A percentile compares a stretch with the other conserved stretches of the same genome.
These are phyloP conservation scores for Perizoma flavofasciatum DNA, from an alignment of 2,888 invertebrate genomes.

Conservation along the genomic window DNA sequence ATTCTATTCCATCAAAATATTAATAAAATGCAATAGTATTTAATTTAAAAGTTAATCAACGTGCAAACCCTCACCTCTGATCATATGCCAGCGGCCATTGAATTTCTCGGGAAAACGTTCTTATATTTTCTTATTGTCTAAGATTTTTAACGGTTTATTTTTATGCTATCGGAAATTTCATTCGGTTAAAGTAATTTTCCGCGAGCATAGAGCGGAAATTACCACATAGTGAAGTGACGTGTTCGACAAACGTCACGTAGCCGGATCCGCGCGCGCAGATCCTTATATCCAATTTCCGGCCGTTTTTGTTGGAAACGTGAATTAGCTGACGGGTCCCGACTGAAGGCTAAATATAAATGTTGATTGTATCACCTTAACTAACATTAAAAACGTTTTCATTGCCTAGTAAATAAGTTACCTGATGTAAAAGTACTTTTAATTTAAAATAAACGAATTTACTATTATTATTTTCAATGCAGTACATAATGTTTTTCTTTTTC, in stretches of 20 bases:
- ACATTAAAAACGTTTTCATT: not conserved
- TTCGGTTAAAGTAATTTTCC: constrained; percentile 83
- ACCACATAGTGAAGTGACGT: constrained; percentile 83
- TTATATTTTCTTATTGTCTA: constrained; percentile 49
- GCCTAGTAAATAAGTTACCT: too few species aligned
- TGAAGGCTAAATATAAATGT: constrained; percentile 75
- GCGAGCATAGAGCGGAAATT: constrained; percentile 80
- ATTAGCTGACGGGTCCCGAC: constrained; percentile 80
- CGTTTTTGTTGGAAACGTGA: constrained; percentile 82
- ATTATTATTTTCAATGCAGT: too few species aligned
- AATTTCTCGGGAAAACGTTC: constrained; percentile 43
- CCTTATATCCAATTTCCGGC: constrained; percentile 83
- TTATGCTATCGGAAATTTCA: constrained; percentile 78
- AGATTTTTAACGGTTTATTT: constrained; percentile 70
- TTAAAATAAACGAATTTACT: too few species aligned
- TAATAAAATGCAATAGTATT: too few species aligned
- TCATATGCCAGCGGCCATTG: constrained; percentile 27
- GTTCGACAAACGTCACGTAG: constrained; percentile 84
- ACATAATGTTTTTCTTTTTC: too few species aligned
- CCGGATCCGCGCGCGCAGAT: constrained; percentile 80
- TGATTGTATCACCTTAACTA: constrained; percentile 51
- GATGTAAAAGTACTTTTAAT: too few species aligned
- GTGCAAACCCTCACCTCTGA: constrained; percentile 16
- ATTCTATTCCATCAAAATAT: too few species aligned
- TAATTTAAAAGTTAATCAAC: too few species aligned